phyloP scores from a whole-genome alignment of 2,888 invertebrate genomes.

The Merodon equestris region DNA sequence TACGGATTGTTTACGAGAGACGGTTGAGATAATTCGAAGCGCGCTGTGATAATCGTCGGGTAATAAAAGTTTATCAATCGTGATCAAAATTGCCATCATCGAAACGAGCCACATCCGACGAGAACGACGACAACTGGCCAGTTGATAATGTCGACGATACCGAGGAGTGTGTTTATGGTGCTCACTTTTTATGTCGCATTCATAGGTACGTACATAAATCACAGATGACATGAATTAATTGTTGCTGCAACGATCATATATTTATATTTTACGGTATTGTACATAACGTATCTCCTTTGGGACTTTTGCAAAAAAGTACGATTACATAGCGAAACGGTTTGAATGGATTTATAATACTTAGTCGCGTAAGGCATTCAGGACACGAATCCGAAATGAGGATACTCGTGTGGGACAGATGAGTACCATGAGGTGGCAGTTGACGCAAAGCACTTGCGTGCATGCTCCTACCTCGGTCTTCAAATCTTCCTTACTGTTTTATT shows the following conservation, averaged over 20 bases:
- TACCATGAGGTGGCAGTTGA: neutral
- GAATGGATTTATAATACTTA: no score
- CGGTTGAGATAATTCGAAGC: constrained; percentile 42
- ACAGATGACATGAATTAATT: no score
- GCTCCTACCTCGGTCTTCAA: neutral
- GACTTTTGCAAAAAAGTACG: neutral
- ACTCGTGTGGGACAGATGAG: neutral
- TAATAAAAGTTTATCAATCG: constrained; percentile 42
- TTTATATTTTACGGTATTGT: no score
- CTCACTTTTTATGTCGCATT: constrained; percentile 38
- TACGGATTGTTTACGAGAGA: neutral
- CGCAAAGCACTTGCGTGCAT: neutral
- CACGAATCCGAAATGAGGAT: constrained; percentile 1
- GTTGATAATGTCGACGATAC: constrained; percentile 49
- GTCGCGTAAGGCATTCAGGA: neutral
- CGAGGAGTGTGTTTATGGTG: constrained; percentile 38
- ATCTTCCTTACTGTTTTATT: no score
- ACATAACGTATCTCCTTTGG: no score
- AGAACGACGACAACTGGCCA: constrained; percentile 12
- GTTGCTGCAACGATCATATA: no score
- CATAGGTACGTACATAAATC: constrained; percentile 41
- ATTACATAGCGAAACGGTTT: neutral
- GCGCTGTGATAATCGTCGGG: constrained; percentile 60
- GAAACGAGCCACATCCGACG: constrained; percentile 58
- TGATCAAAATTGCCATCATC: constrained; percentile 45